phyloP scores from a whole-genome alignment of 2,113 vertebrate species.

The Aphyosemion australe region DNA sequence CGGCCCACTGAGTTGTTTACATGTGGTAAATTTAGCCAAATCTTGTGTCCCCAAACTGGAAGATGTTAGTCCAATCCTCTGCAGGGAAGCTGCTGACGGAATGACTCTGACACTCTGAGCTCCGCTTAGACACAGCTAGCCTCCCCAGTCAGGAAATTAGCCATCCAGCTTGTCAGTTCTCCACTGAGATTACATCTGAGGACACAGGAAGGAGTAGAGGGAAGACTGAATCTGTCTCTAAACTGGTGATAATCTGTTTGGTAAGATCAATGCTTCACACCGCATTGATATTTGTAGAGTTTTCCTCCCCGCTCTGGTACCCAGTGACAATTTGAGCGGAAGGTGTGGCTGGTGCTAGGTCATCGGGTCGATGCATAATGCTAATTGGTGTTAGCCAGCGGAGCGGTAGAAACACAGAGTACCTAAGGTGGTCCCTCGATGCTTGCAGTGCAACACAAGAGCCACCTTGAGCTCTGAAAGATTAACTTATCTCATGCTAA shows the following conservation, averaged over 20 bases:
- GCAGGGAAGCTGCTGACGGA: conserved; percentile 30
- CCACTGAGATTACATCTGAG: conserved; percentile 51
- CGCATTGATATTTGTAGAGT: neutral
- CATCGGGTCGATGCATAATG: neutral
- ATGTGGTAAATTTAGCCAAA: conserved; percentile 33
- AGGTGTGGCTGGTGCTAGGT: neutral
- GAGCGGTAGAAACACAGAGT: conserved; percentile 5
- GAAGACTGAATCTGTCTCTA: conserved; percentile 11
- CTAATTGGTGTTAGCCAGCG: conserved; percentile 19
- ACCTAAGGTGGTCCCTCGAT: neutral
- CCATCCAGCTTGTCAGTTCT: conserved; percentile 41
- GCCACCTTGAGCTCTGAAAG: conserved; percentile 14
- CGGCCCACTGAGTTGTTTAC: conserved; percentile 35
- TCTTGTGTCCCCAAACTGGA: conserved; percentile 39
- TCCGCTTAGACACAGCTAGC: conserved; percentile 26
- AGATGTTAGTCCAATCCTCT: conserved; percentile 32
- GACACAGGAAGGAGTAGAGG: conserved; percentile 27
- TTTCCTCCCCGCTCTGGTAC: neutral
- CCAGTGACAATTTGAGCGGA: neutral
- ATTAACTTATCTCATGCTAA: conserved; percentile 36
- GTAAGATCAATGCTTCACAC: conserved; percentile 11
- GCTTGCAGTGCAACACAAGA: conserved; percentile 11
- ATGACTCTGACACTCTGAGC: conserved; percentile 38
- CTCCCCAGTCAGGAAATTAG: conserved; percentile 54
- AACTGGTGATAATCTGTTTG: conserved; percentile 19